Conservation (phyloP, 2,113 vertebrate genomes). For the Dipodomys ordii region DNA sequence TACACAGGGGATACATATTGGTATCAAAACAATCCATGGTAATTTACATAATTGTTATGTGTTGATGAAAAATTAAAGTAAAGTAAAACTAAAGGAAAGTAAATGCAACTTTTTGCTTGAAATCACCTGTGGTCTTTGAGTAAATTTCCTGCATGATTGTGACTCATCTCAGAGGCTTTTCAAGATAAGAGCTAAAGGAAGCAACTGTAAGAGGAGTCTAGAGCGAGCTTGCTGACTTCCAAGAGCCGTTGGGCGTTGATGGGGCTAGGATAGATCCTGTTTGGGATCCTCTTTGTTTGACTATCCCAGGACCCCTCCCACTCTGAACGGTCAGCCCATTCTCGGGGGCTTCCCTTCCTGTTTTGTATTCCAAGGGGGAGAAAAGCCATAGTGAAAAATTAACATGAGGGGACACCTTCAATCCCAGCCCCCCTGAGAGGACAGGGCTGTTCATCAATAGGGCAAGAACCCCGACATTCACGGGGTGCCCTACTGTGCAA, state of each 20-base stretch:
- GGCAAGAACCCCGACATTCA: neutral
- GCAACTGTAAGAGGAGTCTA: neutral
- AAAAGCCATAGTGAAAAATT: neutral
- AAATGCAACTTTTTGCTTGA: constrained; percentile 30
- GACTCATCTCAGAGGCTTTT: constrained; percentile 9
- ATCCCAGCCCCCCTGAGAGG: neutral
- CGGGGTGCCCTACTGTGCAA: neutral
- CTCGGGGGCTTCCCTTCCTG: neutral
- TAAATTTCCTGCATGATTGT: neutral
- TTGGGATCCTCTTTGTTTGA: neutral
- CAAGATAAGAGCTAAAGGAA: neutral
- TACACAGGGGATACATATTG: neutral
- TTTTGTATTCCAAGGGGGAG: neutral
- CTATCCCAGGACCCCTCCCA: neutral
- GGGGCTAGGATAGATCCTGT: neutral
- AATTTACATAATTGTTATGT: neutral
- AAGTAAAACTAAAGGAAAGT: neutral
- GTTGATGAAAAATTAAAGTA: neutral
- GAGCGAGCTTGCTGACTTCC: neutral
- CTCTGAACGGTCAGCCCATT: neutral
- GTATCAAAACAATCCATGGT: neutral
- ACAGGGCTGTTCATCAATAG: neutral
- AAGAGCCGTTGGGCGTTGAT: neutral
- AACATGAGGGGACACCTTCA: neutral
- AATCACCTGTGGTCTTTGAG: neutral